Evolutionary conservation across 1,140 invertebrate genomes (phyloP), one percentile per base, ranked within the genome.

Genomic region (Paralvinella palmiformis): DNA sequence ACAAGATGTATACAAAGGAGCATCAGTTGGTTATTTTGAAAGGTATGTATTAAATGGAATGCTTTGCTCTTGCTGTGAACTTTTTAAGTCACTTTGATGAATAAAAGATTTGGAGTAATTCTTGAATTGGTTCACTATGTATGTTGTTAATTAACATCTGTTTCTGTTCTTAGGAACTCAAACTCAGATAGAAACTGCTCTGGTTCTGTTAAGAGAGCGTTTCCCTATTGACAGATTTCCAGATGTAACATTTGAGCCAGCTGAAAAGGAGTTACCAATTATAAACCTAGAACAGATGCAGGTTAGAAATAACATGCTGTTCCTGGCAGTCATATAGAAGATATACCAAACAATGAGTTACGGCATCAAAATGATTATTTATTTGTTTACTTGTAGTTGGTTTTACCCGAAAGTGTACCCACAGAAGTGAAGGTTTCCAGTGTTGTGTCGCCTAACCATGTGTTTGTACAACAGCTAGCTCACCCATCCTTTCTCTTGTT

Each of bases 381-480:
- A n/a, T n/a, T n/a, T 52, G 20, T 71, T 32, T 68, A 61, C 59
- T 83, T 85, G 71, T 80, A 92, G 86, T 82, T 96, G 63, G 87
- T 87, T 71, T 81, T 98, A 53, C 86, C 95, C 62, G 91, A 91
- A 74, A 91, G 90, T 50, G 88, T 96, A n/a, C 91, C 91, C 73
- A 92, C 94, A 73, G 94, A 97, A 79, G 89, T 96, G 1, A 86
- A 89, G 52, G 84, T 98, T 50, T 92, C 89, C 71, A 88, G 88
- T 68, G 86, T 95, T 67, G 85, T 94, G 6, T 86, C 87, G 69
- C 88, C 91, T 22, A 88, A 88, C 58, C 90, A 94, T 74, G 83
- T 96, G 69, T 98, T 98, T 80, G 83, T 98, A 31, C 94, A 98
- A 75, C 88, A 95, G 75, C 92, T 91, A 17, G 88, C 91, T 50